Evolutionary conservation across 1,140 invertebrate species (phyloP).

Genomic region (Pachypsylla venusta): DNA sequence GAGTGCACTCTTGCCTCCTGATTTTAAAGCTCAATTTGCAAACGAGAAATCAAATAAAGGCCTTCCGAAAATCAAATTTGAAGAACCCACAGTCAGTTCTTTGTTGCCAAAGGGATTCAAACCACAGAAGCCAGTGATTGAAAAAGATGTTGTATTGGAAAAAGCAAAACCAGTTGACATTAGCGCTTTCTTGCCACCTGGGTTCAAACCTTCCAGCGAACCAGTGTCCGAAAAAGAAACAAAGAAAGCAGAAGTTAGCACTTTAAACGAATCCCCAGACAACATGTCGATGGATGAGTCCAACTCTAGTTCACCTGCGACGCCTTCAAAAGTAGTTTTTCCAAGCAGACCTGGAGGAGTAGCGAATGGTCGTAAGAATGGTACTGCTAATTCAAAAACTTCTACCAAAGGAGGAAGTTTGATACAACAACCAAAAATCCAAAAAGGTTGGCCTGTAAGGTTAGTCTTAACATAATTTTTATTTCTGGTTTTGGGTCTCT

Average conservation of each 20-base stretch:
- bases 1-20: slow-evolving; percentile 28
- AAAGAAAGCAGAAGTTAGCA: not conserved
- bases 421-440: slow-evolving; percentile 40
- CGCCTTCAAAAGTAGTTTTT: slow-evolving; percentile 51
- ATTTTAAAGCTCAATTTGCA: slow-evolving; percentile 23
- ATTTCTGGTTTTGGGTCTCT: too few relatives aligned
- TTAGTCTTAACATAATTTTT: slow-evolving; percentile 27
- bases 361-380: not conserved
- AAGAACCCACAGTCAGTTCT: slow-evolving; percentile 21
- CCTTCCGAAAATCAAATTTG: slow-evolving; percentile 21
- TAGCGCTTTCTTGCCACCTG: slow-evolving; percentile 40
- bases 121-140: slow-evolving; percentile 6
- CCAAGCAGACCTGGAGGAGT: slow-evolving; percentile 57
- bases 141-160: slow-evolving; percentile 18
- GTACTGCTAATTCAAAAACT: not conserved
- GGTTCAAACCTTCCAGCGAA: slow-evolving; percentile 33
- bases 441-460: slow-evolving; percentile 66
- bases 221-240: not conserved
- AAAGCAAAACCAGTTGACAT: slow-evolving; percentile 39
- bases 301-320: slow-evolving; percentile 26
- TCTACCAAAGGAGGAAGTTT: slow-evolving; percentile 20
- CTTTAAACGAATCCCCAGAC: not conserved
- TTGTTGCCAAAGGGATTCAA: slow-evolving; percentile 28
- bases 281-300: slow-evolving; percentile 22
- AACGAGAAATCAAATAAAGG: slow-evolving; percentile 5